A percentile compares a stretch with the other conserved stretches of the same genome.
Evolutionary conservation across 1,140 invertebrate species (phyloP).

Genomic region (Caenorhabditis latens): DNA sequence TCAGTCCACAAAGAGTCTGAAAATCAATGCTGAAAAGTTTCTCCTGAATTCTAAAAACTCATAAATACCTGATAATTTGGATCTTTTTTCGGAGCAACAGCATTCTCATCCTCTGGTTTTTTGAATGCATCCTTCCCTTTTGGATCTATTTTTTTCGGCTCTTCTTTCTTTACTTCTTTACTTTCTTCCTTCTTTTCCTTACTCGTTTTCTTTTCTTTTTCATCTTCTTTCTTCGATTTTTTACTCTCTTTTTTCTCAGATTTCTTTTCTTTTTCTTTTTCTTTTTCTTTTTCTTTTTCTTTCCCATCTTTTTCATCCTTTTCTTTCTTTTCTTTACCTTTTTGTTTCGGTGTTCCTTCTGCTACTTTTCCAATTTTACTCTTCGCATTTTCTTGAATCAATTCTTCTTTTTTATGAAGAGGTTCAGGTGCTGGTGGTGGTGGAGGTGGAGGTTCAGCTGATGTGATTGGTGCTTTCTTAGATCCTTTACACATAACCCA

Average conservation of each 20-base stretch:
- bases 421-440: conserved; percentile 7
- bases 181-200: background rate
- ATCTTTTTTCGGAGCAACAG: conserved; percentile 8
- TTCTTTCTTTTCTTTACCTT: background rate
- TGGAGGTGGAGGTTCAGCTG: background rate
- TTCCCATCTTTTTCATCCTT: background rate
- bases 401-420: conserved; percentile 10
- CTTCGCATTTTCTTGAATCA: background rate
- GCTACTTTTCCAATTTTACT: background rate
- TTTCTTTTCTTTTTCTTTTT: conserved; percentile 9
- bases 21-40: background rate
- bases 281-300: background rate
- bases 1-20: conserved; percentile 24
- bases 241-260: background rate
- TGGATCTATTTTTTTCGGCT: conserved; percentile 3
- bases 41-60: background rate
- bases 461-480: background rate
- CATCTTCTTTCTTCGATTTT: conserved; percentile 7
- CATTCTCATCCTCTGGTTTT: conserved; percentile 39
- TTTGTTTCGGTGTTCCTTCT: background rate
- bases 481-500: conserved; percentile 17
- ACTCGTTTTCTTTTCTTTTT: conserved; percentile 1
- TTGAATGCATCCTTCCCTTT: conserved; percentile 30
- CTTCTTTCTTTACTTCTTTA: background rate
- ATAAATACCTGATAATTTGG: conserved; percentile 25